phyloP scores from a whole-genome alignment of 1,140 invertebrate genomes.

The Drosophila lowei region DNA sequence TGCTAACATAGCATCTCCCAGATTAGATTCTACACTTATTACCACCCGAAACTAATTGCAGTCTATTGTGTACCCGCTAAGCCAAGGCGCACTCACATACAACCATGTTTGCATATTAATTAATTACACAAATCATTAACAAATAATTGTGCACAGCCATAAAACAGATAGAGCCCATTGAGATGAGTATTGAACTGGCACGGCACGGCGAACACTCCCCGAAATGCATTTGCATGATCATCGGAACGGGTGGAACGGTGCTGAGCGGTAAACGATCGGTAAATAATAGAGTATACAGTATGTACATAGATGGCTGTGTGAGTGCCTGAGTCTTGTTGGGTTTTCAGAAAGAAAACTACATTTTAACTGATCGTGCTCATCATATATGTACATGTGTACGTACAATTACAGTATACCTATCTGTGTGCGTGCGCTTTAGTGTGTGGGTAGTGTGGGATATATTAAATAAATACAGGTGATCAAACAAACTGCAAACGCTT shows the following conservation, averaged over 20 bases:
- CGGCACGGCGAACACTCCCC: conserved; percentile 26
- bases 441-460: conserved; percentile 18
- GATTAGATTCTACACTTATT: too few relatives aligned
- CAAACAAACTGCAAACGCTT: conserved; percentile 41
- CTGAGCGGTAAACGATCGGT: conserved; percentile 7
- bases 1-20: too few relatives aligned
- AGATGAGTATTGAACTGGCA: conserved; percentile 2
- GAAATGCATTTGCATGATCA: conserved; percentile 19
- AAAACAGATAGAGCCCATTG: conserved; percentile 14
- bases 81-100: too few relatives aligned
- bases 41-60: too few relatives aligned
- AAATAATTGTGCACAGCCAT: conserved; percentile 42
- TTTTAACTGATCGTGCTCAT: conserved; percentile 28
- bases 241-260: neutral
- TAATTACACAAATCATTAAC: conserved; percentile 64
- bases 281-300: too few relatives aligned
- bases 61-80: neutral
- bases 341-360: conserved; percentile 7
- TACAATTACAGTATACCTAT: conserved; percentile 14
- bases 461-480: conserved; percentile 73
- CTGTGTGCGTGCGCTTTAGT: conserved; percentile 2
- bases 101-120: conserved; percentile 23
- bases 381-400: conserved; percentile 9
- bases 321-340: conserved; percentile 12
- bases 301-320: neutral